These are phyloP conservation scores for Caenorhabditis sulstoni DNA, from an alignment of 2,888 invertebrate species.

Conservation along the genomic window DNA sequence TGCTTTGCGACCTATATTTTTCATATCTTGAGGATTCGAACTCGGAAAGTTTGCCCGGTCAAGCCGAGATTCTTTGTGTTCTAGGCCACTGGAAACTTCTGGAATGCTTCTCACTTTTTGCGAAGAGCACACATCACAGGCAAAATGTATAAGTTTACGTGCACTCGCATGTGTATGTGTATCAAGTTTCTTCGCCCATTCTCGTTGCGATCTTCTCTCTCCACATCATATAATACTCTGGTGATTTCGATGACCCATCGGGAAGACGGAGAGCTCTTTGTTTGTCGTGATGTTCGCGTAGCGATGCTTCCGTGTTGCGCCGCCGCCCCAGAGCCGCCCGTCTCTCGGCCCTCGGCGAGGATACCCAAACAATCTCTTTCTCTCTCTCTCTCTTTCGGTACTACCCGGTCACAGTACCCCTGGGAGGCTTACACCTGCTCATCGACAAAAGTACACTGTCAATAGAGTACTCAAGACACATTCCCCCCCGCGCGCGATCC, in stretches of 20 bases:
- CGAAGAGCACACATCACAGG: no score
- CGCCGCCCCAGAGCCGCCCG: no score
- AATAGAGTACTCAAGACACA: constrained; percentile 19
- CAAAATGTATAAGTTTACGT: no score
- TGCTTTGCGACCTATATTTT: not conserved
- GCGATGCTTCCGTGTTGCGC: constrained; percentile 45
- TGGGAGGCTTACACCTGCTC: constrained; percentile 44
- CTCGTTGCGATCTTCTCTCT: not conserved
- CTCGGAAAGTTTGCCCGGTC: no score
- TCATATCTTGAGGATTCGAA: no score
- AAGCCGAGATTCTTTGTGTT: no score
- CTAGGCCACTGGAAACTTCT: no score
- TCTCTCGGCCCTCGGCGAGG: not conserved
- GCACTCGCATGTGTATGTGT: no score
- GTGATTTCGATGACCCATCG: not conserved
- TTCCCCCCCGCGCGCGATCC: not conserved
- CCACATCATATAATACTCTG: not conserved
- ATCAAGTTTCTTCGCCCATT: not conserved
- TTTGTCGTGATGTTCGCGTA: constrained; percentile 53
- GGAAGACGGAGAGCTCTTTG: constrained; percentile 19
- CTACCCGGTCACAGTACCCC: not conserved
- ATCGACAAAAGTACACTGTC: constrained; percentile 57
- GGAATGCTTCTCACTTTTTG: no score
- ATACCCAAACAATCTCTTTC: constrained; percentile 27
- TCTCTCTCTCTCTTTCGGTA: not conserved